Evolutionary conservation across 1,140 invertebrate species (phyloP).

Genomic region (Halyomorpha halys): DNA sequence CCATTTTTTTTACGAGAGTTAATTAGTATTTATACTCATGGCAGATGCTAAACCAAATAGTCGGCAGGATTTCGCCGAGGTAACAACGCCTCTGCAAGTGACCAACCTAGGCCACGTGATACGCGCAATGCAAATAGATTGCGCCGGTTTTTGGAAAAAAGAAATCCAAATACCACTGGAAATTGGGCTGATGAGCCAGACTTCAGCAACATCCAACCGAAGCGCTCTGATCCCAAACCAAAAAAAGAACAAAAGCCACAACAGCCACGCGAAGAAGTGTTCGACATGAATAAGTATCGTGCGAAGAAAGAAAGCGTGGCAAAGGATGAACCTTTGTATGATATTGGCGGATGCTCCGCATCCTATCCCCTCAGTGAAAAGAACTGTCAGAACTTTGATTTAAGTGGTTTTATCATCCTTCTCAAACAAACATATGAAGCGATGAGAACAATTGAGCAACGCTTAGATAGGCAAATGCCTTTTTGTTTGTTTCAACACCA

Average conservation of each 20-base stretch:
- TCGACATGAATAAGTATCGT: background rate
- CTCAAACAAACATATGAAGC: background rate
- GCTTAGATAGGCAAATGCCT: background rate
- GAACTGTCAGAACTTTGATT: background rate
- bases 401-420: background rate
- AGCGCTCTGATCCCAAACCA: background rate
- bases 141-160: background rate
- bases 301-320: background rate
- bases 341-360: background rate
- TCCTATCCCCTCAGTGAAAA: background rate
- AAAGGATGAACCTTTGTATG: background rate
- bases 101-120: background rate
- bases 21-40: background rate
- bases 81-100: background rate
- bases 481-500: background rate
- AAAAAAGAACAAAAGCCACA: background rate
- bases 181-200: background rate
- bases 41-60: background rate
- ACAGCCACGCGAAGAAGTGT: background rate
- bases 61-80: background rate
- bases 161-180: background rate
- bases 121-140: background rate
- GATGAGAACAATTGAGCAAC: background rate
- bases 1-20: too few species aligned
- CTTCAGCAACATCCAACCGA: background rate